Conservation (phyloP, 2,888 invertebrate species). For the Drosophila macrospina region DNA sequence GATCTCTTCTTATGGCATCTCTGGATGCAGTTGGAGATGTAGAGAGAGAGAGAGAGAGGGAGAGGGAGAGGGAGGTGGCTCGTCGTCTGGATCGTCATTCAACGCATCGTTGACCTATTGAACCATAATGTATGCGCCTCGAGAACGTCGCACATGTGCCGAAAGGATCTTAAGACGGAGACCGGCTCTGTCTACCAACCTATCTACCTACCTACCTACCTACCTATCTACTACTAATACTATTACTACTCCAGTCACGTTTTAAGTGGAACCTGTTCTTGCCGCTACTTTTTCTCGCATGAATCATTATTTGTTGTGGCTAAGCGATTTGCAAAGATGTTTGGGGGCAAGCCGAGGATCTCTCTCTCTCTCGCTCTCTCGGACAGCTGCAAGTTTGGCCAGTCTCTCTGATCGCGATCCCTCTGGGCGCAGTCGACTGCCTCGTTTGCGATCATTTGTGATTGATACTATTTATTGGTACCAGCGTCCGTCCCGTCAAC, state of each 20-base stretch:
- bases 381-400: constrained; percentile 76
- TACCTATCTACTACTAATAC: constrained; percentile 4
- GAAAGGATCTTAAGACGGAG: constrained; percentile 60
- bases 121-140: constrained; percentile 74
- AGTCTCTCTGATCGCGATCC: constrained; percentile 56
- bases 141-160: constrained; percentile 71
- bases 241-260: constrained; percentile 55
- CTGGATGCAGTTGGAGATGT: not conserved
- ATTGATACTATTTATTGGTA: constrained; percentile 78
- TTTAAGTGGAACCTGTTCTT: constrained; percentile 68
- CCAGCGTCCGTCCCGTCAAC: constrained; percentile 32
- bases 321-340: constrained; percentile 4
- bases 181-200: constrained; percentile 3
- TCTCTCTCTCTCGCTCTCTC: too few relatives aligned
- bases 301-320: constrained; percentile 79
- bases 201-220: constrained; percentile 4
- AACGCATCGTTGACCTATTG: constrained; percentile 85
- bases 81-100: constrained; percentile 64
- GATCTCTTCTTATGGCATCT: constrained; percentile 66
- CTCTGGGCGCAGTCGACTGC: constrained; percentile 71
- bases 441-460: constrained; percentile 76
- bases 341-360: constrained; percentile 19
- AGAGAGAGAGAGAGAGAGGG: too few relatives aligned
- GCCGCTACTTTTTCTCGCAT: constrained; percentile 79
- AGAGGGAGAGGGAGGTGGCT: not conserved